Percentiles rank a stretch among this genome's conserved stretches.
Conservation (phyloP, 2,113 vertebrate species). For the Fulmarus glacialis region DNA sequence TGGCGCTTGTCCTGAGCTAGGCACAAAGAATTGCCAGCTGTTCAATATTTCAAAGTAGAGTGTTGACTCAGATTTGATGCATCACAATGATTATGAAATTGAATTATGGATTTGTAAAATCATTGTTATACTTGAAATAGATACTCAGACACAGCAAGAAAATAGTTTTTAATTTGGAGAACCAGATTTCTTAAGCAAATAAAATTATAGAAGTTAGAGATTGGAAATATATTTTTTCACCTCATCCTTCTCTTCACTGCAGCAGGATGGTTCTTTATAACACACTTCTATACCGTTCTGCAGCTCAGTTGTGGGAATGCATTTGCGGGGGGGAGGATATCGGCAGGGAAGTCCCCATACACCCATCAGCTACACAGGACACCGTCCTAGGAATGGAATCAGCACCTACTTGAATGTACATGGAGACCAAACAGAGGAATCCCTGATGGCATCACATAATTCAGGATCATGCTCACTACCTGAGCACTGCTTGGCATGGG, state of each 20-base stretch:
- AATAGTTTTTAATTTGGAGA: neutral
- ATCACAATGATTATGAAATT: neutral
- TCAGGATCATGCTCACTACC: neutral
- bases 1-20: neutral
- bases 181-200: neutral
- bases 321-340: neutral
- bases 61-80: neutral
- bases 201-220: neutral
- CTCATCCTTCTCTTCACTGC: neutral
- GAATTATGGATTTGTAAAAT: neutral
- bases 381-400: neutral
- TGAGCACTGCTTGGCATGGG: neutral
- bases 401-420: neutral
- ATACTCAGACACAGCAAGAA: neutral
- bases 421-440: neutral
- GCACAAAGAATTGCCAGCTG: neutral
- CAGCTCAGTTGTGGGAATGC: neutral
- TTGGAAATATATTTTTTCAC: neutral
- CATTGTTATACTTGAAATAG: neutral
- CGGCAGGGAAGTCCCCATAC: neutral
- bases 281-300: neutral
- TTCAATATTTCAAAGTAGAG: neutral
- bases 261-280: neutral
- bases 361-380: neutral
- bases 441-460: neutral